Conservation (phyloP, 2,797 vertebrate species). For the Enteromius radiatus region DNA sequence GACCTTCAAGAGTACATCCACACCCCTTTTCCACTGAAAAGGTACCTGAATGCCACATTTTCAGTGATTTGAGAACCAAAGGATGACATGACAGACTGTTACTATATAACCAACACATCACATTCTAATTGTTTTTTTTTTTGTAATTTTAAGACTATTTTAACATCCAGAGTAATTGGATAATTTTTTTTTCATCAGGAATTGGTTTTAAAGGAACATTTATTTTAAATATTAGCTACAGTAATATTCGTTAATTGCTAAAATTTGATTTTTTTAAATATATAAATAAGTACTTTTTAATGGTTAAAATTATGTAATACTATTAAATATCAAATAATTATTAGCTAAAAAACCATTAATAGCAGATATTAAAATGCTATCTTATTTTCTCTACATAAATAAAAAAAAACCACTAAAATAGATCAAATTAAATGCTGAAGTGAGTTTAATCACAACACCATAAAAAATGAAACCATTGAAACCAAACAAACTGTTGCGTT, state of each 20-base stretch:
- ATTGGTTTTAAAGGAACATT: background rate
- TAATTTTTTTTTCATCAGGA: background rate
- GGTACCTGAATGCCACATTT: slow-evolving; percentile 7
- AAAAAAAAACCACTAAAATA: background rate
- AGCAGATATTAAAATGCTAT: background rate
- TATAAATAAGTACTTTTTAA: background rate
- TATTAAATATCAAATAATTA: background rate
- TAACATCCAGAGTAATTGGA: background rate
- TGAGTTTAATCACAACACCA: background rate
- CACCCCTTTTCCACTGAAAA: slow-evolving; percentile 18
- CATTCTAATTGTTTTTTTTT: background rate
- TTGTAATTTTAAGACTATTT: background rate
- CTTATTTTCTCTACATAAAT: background rate
- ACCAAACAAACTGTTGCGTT: too few species aligned
- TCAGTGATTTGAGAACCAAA: background rate
- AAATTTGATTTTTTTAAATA: background rate
- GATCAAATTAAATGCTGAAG: background rate
- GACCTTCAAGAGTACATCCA: background rate
- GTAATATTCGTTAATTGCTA: background rate
- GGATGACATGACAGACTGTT: background rate
- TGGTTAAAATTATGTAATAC: background rate
- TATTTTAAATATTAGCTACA: background rate
- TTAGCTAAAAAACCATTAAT: background rate
- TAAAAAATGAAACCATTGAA: too few species aligned
- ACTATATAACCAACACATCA: background rate